These are phyloP conservation scores for Austrofundulus limnaeus DNA, from an alignment of 2,113 vertebrate genomes.

Conservation along the genomic window DNA sequence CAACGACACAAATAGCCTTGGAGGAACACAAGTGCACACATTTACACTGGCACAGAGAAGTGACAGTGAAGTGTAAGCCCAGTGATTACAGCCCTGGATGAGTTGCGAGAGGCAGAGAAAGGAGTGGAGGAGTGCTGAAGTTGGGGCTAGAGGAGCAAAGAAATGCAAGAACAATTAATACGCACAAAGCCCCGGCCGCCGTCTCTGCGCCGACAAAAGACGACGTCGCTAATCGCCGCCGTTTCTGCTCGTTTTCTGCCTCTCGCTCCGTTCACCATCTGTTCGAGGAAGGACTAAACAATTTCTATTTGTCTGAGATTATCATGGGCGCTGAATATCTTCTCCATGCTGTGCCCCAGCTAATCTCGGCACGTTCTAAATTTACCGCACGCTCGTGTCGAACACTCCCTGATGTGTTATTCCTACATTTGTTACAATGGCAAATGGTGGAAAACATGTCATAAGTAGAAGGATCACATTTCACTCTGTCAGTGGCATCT, in stretches of 20 bases:
- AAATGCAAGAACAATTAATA: conserved; percentile 22
- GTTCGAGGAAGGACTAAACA: neutral
- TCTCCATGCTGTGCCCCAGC: neutral
- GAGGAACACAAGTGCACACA: conserved; percentile 17
- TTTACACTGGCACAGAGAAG: conserved; percentile 34
- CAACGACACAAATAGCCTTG: conserved; percentile 17
- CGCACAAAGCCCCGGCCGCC: conserved; percentile 26
- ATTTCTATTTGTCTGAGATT: neutral
- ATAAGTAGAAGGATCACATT: conserved; percentile 27
- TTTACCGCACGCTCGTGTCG: neutral
- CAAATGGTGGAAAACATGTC: conserved; percentile 30
- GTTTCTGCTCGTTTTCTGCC: conserved; percentile 1
- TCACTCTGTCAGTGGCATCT: conserved; percentile 43
- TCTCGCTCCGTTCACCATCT: neutral
- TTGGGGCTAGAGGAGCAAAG: conserved; percentile 20
- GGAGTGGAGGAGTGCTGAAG: conserved; percentile 70
- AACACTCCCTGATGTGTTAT: conserved; percentile 25
- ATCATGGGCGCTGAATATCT: neutral
- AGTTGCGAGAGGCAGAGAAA: conserved; percentile 74
- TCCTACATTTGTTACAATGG: conserved; percentile 6
- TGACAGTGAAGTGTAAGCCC: conserved; percentile 65
- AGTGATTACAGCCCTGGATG: conserved; percentile 58
- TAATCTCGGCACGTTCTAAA: conserved; percentile 6
- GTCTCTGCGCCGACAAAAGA: conserved; percentile 22
- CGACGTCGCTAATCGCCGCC: conserved; percentile 10